Conservation (phyloP, 2,797 vertebrate species). For the Melanotaenia boesemani region DNA sequence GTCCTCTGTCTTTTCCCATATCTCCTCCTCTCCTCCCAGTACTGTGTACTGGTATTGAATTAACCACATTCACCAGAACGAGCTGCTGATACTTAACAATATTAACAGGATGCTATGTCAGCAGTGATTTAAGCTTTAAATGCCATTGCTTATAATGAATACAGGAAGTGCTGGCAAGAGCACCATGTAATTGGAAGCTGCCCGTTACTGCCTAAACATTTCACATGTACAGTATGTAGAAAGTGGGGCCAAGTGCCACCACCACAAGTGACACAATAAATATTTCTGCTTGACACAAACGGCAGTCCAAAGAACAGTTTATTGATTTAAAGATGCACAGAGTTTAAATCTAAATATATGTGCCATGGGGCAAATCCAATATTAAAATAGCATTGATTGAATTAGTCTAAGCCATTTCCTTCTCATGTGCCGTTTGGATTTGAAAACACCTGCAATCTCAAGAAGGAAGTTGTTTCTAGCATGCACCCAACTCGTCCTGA, state of each 20-base stretch:
- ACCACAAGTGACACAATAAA: constrained; percentile 46
- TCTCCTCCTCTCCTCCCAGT: constrained; percentile 47
- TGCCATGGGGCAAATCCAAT: constrained; percentile 57
- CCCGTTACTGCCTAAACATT: constrained; percentile 44
- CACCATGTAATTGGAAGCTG: constrained; percentile 44
- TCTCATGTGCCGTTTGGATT: constrained; percentile 48
- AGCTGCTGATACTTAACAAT: constrained; percentile 75
- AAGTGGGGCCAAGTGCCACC: constrained; percentile 28
- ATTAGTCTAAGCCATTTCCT: constrained; percentile 64
- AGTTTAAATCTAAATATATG: constrained; percentile 59
- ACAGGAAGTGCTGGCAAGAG: constrained; percentile 72
- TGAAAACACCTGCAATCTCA: constrained; percentile 52
- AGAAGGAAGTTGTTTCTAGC: constrained; percentile 15
- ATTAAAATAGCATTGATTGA: constrained; percentile 46
- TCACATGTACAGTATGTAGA: constrained; percentile 53
- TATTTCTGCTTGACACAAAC: constrained; percentile 43
- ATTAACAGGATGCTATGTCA: constrained; percentile 78
- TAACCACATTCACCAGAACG: constrained; percentile 67
- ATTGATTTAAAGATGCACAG: constrained; percentile 61
- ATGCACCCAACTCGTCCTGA: background rate
- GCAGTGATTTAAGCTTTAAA: constrained; percentile 70
- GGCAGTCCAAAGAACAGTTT: constrained; percentile 33
- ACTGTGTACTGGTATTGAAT: constrained; percentile 77
- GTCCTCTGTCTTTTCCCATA: constrained; percentile 53
- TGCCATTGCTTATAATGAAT: constrained; percentile 74